phyloP scores from a whole-genome alignment of 2,113 vertebrate species.

The Callipepla squamata region DNA sequence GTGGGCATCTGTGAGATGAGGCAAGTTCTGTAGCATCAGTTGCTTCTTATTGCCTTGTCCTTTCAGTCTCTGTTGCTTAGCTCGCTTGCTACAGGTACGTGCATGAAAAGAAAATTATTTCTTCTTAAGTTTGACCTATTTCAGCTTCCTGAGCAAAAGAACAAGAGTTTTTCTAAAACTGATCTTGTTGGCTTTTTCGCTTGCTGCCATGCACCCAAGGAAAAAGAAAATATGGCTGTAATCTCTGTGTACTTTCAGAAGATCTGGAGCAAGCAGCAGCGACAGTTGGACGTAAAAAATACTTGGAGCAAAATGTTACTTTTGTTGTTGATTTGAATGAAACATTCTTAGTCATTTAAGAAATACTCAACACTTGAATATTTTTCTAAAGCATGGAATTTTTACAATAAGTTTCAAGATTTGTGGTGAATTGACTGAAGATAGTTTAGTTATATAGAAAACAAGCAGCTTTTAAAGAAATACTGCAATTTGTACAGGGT shows the following conservation, averaged over 20 bases:
- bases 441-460: neutral
- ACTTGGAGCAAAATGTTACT: neutral
- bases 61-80: neutral
- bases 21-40: neutral
- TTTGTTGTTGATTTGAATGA: neutral
- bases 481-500: neutral
- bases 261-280: neutral
- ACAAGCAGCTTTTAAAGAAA: neutral
- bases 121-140: neutral
- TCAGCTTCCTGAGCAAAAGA: neutral
- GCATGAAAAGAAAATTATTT: neutral
- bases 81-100: neutral
- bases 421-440: neutral
- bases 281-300: neutral
- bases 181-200: fast-evolving
- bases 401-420: neutral
- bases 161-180: neutral
- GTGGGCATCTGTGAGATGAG: neutral
- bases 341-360: neutral
- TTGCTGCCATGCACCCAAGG: neutral
- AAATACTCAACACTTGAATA: neutral
- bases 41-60: neutral
- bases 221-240: neutral
- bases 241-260: neutral
- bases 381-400: neutral